Base-by-base conservation (phyloP, 1,140 invertebrate genomes). In the Apocrypta bakeri region DNA sequence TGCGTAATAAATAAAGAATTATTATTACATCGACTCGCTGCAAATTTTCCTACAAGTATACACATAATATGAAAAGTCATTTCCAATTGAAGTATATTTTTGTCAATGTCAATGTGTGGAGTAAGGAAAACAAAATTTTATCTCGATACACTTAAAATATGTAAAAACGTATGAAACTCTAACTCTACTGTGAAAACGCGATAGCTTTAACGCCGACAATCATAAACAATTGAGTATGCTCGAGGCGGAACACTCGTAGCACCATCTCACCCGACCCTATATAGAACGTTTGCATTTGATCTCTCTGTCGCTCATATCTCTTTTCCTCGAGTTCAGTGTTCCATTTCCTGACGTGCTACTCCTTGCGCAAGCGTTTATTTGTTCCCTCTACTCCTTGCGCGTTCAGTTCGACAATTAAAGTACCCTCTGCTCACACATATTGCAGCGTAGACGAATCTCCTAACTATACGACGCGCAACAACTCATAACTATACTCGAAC, bases 221-320 rank as follows among this genome's bases (percentile, higher is more conserved):
- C 87, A 87, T 86, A 87, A 88, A 89, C 86, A 88, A 87, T 88
- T 86, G 85, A 87, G 88, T 89, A 88, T 89, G 88, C 85, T 88
- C 85, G n/a, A 61, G 17, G 69, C 78, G 42, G 42, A n/a, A n/a
- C n/a, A n/a, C n/a, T n/a, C n/a, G n/a, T n/a, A n/a, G n/a, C n/a
- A n/a, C n/a, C 40, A 25, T 79, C 76, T 79, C 48, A 79, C 37
- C 63, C 66, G 29, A 37, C 31, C 33, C 37, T 42, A 0, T 42
- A 42, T 14, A 42, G 40, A 42, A 9, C 40, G 40, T 64, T n/a
- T 2, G 24, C 37, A 79, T 79, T 69, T 24, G 37, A 79, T 71
- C 61, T 40, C 27, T 42, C n/a, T n/a, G n/a, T n/a, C n/a, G n/a
- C 2, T 33, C 37, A n/a, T 64, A 25, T 40, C 66, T 33, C 48